Base-by-base conservation (phyloP, 2,888 invertebrate genomes). In the Fissipunctia ypsillon region DNA sequence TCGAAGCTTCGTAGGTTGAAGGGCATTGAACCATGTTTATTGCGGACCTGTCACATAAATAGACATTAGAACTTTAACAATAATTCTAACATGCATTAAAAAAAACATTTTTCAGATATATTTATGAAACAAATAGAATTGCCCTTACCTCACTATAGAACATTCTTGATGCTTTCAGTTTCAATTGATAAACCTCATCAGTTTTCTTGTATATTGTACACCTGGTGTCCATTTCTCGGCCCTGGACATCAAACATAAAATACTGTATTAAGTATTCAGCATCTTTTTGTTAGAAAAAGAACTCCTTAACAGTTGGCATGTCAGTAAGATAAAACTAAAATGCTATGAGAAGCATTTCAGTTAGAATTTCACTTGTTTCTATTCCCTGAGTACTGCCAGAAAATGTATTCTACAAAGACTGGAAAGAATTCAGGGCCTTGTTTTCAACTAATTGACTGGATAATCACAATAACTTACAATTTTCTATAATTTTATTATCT, bases 141-240 rank as follows among this genome's bases (percentile, higher is more conserved):
- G 19, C 41, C 76, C 88, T 91, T 91, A 97, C 97, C 96, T 99
- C 98, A 89, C 97, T 98, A 90, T 98, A 98, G 91, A 99, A 98
- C 96, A 97, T 98, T 94, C 99, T 97, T 22, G 99, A 99, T 59
- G 99, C 98, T 96, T 99, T 99, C 95, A 99, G 96, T 96, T 99
- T 99, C 83, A 99, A 97, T 96, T 99, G 99, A 96, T 99, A 99
- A 74, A 98, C 97, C 93, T 99, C 99, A 88, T 99, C 99, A 80
- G 99, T 99, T 97, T 99, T 99, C 96, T 99, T 99, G 96, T 98
- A 99, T 91, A 99, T 98, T 60, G 99, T 99, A 84, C 99, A 99
- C 92, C 99, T 97, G 43, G 99, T 98, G 88, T 99, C 99, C 95
- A 98, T 97, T 95, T 99, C 99, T 89, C 98, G 97, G 22, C 99